Base-by-base conservation (phyloP, 2,797 vertebrate species). In the Chaenodraco wilsoni region DNA sequence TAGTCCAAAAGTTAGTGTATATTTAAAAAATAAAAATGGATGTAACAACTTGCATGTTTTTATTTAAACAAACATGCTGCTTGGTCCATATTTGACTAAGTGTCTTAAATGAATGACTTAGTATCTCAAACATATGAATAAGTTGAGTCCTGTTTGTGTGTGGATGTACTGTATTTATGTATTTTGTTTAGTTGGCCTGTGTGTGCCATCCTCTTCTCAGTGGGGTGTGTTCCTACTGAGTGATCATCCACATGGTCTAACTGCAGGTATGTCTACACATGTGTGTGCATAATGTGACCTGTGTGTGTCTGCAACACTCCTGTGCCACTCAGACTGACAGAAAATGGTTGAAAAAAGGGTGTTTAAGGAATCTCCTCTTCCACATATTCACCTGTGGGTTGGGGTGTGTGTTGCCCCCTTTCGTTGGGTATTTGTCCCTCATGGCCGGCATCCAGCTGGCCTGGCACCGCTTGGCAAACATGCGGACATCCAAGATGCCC, bases 391-490 rank as follows among this genome's bases (percentile, higher is more conserved):
- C 91, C 90, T 85, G 90, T 58, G 87, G 76, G 76, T 80, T 84
- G 52, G 86, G 19, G 68, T 91, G 87, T 61, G 88, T 61, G 68
- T 69, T 81, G 33, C 82, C 89, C 58, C 85, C 82, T 74, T 44
- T 83, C 0, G 90, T 33, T 1, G 95, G 93, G 78, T 96, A 96
- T 78, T 96, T 96, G 87, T 95, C 94, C 86, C 92, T 92, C 78
- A 95, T 89, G 85, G 95, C 94, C 0, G 94, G 95, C 79, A 96
- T 89, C 95, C 96, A 96, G 89, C 86, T 92, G 83, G 92, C 90
- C 89, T 95, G 95, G 66, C 93, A 94, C 10, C 95, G 91, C 82
- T 94, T 95, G 85, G 91, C 86, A 84, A 97, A 97, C 21, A 87
- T 89, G 51, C 94, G 91, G 0, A 96, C 94, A 0, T 95, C 95